phyloP scores from a whole-genome alignment of 2,797 vertebrate species.

The Cyclura pinguis region DNA sequence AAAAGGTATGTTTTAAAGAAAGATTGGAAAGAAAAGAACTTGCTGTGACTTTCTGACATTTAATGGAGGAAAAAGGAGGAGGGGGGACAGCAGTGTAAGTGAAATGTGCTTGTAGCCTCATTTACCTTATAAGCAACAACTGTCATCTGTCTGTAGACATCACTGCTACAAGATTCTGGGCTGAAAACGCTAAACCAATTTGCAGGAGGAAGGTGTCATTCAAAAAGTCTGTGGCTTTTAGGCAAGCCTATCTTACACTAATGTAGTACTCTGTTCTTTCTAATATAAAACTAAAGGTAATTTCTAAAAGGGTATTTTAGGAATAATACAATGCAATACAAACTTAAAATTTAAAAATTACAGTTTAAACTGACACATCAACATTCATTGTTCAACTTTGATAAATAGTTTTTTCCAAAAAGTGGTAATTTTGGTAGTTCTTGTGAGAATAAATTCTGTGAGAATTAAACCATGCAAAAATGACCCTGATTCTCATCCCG shows the following conservation, averaged over 20 bases:
- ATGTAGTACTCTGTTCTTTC: background rate
- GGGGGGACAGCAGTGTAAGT: slow-evolving; percentile 44
- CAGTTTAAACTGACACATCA: background rate
- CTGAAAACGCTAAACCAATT: slow-evolving; percentile 1
- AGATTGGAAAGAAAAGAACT: background rate
- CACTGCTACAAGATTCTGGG: background rate
- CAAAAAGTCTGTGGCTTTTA: background rate
- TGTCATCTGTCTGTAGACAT: slow-evolving; percentile 7
- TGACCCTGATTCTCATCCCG: no score
- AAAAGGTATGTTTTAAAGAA: slow-evolving; percentile 3
- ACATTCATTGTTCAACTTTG: background rate
- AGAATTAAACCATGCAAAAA: no score
- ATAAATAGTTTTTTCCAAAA: no score
- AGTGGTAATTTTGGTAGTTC: background rate
- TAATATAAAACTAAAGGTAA: background rate
- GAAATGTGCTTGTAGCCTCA: slow-evolving; percentile 49
- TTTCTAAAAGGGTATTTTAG: background rate
- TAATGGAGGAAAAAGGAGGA: slow-evolving; percentile 49
- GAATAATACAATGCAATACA: background rate
- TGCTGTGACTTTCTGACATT: slow-evolving; percentile 60
- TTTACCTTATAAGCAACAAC: slow-evolving; percentile 29
- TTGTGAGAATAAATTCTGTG: background rate
- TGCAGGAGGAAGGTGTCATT: slow-evolving; percentile 13
- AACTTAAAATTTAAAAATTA: background rate
- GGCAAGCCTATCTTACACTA: background rate